These are phyloP conservation scores for Candoia aspera DNA, from an alignment of 2,113 vertebrate genomes.

Conservation along the genomic window DNA sequence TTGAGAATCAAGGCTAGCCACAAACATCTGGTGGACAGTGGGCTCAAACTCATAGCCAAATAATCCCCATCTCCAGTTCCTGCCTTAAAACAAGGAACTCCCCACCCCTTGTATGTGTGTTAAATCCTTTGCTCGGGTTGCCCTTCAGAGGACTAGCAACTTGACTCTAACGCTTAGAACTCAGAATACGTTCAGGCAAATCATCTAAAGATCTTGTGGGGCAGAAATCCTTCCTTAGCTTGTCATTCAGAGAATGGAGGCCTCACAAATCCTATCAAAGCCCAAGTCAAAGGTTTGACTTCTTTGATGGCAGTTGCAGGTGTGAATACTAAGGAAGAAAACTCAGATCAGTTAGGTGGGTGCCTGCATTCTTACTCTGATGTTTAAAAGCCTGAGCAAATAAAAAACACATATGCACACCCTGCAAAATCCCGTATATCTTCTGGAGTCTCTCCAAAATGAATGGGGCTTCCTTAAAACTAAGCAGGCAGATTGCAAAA, in stretches of 20 bases:
- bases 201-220: neutral
- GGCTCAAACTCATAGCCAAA: too few species aligned
- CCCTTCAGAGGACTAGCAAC: too few species aligned
- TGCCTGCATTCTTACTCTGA: neutral
- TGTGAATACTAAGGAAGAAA: neutral
- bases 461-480: neutral
- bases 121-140: too few species aligned
- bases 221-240: neutral
- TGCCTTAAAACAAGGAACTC: too few species aligned
- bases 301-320: neutral
- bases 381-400: neutral
- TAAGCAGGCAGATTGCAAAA: neutral
- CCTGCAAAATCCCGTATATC: neutral
- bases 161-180: too few species aligned
- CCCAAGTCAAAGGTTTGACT: neutral
- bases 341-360: neutral
- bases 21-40: too few species aligned
- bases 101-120: too few species aligned
- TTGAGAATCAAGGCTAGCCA: too few species aligned
- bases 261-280: rapidly evolving
- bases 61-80: too few species aligned
- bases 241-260: neutral
- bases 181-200: too few species aligned
- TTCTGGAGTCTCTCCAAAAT: neutral
- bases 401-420: too few species aligned